A percentile compares a stretch with the other conserved stretches of the same genome.
Evolutionary conservation across 2,888 invertebrate genomes (phyloP).

Genomic region (Synanthedon andrenaeformis): DNA sequence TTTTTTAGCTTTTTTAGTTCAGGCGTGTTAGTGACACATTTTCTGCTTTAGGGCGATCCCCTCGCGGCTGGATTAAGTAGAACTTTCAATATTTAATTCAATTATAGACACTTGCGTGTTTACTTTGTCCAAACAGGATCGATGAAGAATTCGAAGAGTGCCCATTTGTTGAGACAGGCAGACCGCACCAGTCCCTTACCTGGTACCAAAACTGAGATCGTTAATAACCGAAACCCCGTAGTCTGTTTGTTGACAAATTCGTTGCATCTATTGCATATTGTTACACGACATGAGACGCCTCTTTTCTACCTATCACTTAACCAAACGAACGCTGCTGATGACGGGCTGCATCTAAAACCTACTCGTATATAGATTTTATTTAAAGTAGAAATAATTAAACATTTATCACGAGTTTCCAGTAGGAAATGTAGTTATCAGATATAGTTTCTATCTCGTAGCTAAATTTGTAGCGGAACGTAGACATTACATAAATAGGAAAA

Average conservation of each 20-base stretch:
- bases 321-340: conserved; percentile 40
- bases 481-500: conserved; percentile 1
- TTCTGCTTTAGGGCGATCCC: conserved; percentile 16
- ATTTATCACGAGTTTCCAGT: background rate
- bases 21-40: background rate
- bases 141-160: conserved; percentile 77
- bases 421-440: background rate
- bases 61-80: conserved; percentile 21
- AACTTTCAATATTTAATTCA: conserved; percentile 22
- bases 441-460: background rate
- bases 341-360: conserved; percentile 37
- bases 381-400: background rate
- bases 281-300: conserved; percentile 34
- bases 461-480: conserved; percentile 2
- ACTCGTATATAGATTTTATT: conserved; percentile 16
- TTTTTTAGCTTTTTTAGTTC: background rate
- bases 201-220: conserved; percentile 60
- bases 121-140: conserved; percentile 70
- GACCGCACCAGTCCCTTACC: conserved; percentile 73
- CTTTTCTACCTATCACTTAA: conserved; percentile 19
- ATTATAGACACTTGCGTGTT: conserved; percentile 53
- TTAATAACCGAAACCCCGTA: conserved; percentile 54
- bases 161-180: conserved; percentile 74
- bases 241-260: conserved; percentile 36
- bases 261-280: conserved; percentile 46